Base-by-base conservation (phyloP, 1,140 invertebrate genomes). In the Cotesia glomerata region DNA sequence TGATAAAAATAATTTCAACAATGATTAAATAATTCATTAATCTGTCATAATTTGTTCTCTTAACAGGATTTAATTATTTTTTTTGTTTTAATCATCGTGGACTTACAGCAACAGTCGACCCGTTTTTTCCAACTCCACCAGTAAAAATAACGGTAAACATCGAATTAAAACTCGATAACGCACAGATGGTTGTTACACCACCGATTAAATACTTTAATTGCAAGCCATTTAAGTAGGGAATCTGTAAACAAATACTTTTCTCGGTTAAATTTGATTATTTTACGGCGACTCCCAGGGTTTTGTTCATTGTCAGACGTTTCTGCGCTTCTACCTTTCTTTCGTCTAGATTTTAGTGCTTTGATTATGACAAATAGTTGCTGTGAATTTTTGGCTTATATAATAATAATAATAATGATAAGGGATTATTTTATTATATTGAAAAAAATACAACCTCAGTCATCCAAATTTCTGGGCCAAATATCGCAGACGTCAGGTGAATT, bases 71-170 rank as follows among this genome's bases (percentile, higher is more conserved):
- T 45, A 64, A 39, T 39, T 8, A 64, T 49, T 64, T 9, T 54
- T 13, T 7, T 64, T 64, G 45, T 64, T 26, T 35, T n/a, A 14
- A 39, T 16, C 16, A 54, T n/a, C 52, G 52, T 54, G 11, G 9
- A 92, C 93, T 94, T 93, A 94, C 93, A 88, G 93, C 93, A 85
- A 95, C 93, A 80, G 93, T 94, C 78, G 93, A 95, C 87, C 97
- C 97, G 89, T 99, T 99, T 90, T 97, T 98, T 81, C 97, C 97
- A 79, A 95, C 92, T 86, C 97, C 98, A 84, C 97, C 97, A 81
- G 92, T 92, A 83, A 96, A 92, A 85, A 97, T 95, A 86, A 95
- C 91, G 80, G 90, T 89, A 85, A 90, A 89, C 78, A 92, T 91
- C 82, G 90, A 87, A 84, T 90, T 91, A 80, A 94, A 86, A 79